Base-by-base conservation (phyloP, 2,113 vertebrate species). In the Campylorhamphus procurvoides region DNA sequence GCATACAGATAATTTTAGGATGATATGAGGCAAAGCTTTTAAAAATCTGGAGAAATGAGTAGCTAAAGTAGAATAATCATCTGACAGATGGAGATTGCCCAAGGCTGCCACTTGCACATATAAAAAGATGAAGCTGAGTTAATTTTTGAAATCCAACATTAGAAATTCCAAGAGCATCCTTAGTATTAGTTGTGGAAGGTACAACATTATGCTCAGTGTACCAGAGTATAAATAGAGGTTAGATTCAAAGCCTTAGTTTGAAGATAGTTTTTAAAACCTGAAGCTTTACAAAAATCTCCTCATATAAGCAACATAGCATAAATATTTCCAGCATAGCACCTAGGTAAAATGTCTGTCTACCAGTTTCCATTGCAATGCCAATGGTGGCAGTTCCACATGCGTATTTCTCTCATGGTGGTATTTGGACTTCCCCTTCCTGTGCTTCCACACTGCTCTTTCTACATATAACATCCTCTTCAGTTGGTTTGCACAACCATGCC, bases 51-150 rank as follows among this genome's bases (percentile, higher is more conserved):
- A 94, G 77, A 91, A 93, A 96, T 80, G 67, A 94, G 87, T 94
- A 91, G 87, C 73, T 96, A 81, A 95, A 94, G 77, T 55, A 91
- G 94, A 96, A 94, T 95, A 94, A 96, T 94, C 96, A 95, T 96
- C 94, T 95, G 77, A 94, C 96, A 97, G 96, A 97, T 96, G 95
- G 92, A 96, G 88, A 93, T 87, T 96, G 94, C 92, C 96, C 90
- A 94, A 96, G 93, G 95, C 96, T 95, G 94, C 83, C 62, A 90
- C 90, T 95, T 89, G 60, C 92, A 95, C 93, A 68, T 28, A 94
- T 78, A 94, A 94, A 96, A 97, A 87, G 64, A 93, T 64, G 76
- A 95, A 49, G 35, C 64, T 87, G 76, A 82, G 73, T 39, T 96
- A 14, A 1, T 77, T 93, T 96, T 67, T 96, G 67, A 95, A 96